Evolutionary conservation across 2,797 vertebrate genomes (phyloP).

Genomic region (Sebastes matsubarae): DNA sequence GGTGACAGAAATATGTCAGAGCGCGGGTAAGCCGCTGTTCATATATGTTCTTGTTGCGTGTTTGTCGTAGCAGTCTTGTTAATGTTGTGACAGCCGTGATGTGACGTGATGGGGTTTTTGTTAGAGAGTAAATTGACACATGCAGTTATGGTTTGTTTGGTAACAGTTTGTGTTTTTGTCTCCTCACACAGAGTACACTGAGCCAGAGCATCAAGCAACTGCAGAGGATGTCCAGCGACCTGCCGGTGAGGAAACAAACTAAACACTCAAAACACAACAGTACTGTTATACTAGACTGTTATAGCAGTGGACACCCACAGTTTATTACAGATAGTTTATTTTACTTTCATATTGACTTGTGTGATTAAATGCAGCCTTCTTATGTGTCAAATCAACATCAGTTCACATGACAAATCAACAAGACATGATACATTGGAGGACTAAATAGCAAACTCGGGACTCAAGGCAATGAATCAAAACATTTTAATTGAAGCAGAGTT

Average conservation of each 20-base stretch:
- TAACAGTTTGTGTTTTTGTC: not conserved
- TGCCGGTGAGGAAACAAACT: conserved; percentile 82
- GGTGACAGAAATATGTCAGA: conserved; percentile 90
- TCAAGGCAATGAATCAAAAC: no score
- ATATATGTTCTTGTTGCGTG: conserved; percentile 6
- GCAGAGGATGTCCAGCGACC: conserved; percentile 82
- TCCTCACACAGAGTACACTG: conserved; percentile 82
- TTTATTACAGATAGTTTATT: not conserved
- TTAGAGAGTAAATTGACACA: not conserved
- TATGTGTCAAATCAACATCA: not conserved
- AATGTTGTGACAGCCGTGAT: conserved; percentile 11
- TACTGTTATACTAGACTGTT: not conserved
- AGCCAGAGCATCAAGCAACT: conserved; percentile 85
- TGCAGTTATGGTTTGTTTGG: not conserved
- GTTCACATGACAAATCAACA: not conserved
- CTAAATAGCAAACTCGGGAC: no score
- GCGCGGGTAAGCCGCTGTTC: conserved; percentile 85
- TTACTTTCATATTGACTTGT: not conserved
- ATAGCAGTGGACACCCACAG: not conserved
- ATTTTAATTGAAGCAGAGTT: no score
- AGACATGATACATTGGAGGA: not conserved
- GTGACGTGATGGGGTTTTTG: conserved; percentile 3
- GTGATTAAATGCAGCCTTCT: not conserved
- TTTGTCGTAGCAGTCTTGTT: conserved; percentile 28
- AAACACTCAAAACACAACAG: not conserved